Evolutionary conservation across 2,888 invertebrate species (phyloP).

Genomic region (Tetragnatha montana): DNA sequence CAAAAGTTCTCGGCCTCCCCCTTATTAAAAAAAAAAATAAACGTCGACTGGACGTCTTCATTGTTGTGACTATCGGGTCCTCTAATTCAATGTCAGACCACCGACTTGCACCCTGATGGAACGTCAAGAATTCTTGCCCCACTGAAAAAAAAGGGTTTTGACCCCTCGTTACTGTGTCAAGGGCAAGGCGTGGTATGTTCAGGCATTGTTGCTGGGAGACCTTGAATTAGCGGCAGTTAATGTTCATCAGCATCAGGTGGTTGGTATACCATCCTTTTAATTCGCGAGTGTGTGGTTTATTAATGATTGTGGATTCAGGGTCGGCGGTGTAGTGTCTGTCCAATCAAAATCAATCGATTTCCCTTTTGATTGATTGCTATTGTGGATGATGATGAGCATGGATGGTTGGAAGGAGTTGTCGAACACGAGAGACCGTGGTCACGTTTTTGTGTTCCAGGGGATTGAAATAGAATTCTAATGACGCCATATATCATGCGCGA

Average conservation of each 20-base stretch:
- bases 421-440: background rate
- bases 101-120: background rate
- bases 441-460: background rate
- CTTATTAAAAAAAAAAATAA: background rate
- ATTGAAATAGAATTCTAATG: no score
- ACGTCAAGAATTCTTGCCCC: background rate
- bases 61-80: background rate
- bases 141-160: conserved; percentile 35
- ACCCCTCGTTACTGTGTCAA: conserved; percentile 38
- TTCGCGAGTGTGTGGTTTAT: background rate
- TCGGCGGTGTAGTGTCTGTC: background rate
- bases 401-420: background rate
- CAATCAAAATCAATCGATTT: background rate
- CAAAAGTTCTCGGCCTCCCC: background rate
- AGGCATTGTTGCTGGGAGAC: conserved; percentile 4
- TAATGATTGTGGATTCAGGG: background rate
- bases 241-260: background rate
- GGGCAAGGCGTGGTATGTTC: conserved; percentile 58
- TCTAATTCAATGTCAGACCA: background rate
- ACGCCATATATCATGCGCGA: no score
- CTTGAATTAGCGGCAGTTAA: background rate
- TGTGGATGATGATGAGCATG: background rate
- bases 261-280: background rate
- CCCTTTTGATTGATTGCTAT: background rate
- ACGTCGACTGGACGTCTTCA: background rate